Base-by-base conservation (phyloP, 2,113 vertebrate species). In the Caranx ignobilis region DNA sequence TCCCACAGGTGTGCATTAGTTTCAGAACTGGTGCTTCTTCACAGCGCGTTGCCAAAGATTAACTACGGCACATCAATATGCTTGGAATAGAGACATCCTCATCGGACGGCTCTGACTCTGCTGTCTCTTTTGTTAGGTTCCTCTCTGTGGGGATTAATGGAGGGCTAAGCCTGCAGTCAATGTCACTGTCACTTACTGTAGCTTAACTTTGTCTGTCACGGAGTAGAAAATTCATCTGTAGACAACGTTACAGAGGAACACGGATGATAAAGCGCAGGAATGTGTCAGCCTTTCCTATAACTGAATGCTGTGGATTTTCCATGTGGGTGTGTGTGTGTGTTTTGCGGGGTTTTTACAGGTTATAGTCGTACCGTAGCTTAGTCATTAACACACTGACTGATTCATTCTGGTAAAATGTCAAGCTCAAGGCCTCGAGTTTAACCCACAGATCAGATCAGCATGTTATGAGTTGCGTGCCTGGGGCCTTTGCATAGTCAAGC, bases 41-140 rank as follows among this genome's bases (percentile, higher is more conserved):
- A 21, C 84, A 82, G 88, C 77, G 60, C 37, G 11, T 82, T 90
- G 82, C 85, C 90, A 86, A 69, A 90, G 83, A 87, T 88, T 83
- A 89, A 87, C 87, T 68, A 64, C 77, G 67, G 69, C 71, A 60
- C 90, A 88, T 93, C 87, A 86, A 86, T 86, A 87, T 87, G 77
- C 76, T 71, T 64, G 26, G 8, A 79, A 88, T 39, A 37, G 50
- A 84, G 87, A 91, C 77, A 85, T 85, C 69, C 75, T 74, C 73
- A 63, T 83, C 43, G 72, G 82, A 79, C 71, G 71, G 50, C 82
- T 70, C 75, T 74, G 56, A 54, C 82, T 89, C 54, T 74, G 75
- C 83, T 77, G 74, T 60, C 83, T 85, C 85, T 83, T 86, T 72
- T 72, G 26, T 82, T 70, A 47, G 59, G 13, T 77, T 84, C 43